Conservation (phyloP, 2,113 vertebrate genomes). For the Ctenomys sociabilis region DNA sequence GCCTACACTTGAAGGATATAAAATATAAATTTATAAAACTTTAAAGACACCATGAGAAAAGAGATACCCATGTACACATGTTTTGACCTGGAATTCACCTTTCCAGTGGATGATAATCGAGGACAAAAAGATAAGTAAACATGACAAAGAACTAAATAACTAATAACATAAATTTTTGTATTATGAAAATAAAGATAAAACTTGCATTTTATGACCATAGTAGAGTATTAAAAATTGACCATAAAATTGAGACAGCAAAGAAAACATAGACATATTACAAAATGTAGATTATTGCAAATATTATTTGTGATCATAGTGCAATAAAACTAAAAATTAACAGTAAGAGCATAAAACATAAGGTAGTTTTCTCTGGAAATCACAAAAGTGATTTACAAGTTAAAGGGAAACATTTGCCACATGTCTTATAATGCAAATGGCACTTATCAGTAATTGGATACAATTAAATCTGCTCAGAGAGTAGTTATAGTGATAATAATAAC, state of each 20-base stretch:
- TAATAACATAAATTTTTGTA: constrained; percentile 6
- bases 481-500: neutral
- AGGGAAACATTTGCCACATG: constrained; percentile 4
- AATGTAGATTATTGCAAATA: neutral
- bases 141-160: neutral
- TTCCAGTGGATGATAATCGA: neutral
- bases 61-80: neutral
- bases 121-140: neutral
- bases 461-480: neutral
- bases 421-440: constrained; percentile 25
- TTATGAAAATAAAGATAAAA: neutral
- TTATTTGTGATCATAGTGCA: neutral
- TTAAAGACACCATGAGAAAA: neutral
- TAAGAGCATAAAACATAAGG: neutral
- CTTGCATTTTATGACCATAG: neutral
- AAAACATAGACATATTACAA: neutral
- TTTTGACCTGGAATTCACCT: neutral
- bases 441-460: neutral
- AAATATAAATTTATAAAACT: neutral
- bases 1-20: neutral
- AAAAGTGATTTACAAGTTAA: neutral
- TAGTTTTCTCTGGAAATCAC: neutral
- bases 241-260: neutral
- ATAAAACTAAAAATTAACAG: constrained; percentile 3
- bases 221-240: neutral